Percentiles rank a stretch among this genome's conserved stretches.
phyloP scores from a whole-genome alignment of 2,888 invertebrate genomes.

The Dicycla oo region DNA sequence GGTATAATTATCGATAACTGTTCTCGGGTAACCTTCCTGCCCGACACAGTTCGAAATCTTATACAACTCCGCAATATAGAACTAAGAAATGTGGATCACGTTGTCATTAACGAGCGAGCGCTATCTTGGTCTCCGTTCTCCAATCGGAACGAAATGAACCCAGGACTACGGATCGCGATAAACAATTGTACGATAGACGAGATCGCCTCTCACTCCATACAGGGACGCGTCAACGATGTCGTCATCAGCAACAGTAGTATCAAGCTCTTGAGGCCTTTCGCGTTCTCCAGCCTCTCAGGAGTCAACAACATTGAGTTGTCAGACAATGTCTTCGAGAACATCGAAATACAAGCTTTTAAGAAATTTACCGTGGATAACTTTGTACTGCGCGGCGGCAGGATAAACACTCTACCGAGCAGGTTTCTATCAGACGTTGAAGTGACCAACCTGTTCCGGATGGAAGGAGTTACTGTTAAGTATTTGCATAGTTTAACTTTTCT shows the following conservation, averaged over 20 bases:
- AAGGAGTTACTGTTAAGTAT: constrained; percentile 91
- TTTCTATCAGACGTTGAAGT: constrained; percentile 94
- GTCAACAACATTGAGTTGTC: constrained; percentile 92
- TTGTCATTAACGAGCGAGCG: constrained; percentile 91
- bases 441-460: constrained; percentile 91
- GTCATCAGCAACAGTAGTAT: constrained; percentile 91
- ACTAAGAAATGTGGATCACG: constrained; percentile 91
- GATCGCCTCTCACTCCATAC: constrained; percentile 92
- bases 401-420: constrained; percentile 92
- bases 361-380: constrained; percentile 93
- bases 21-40: constrained; percentile 89
- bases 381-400: constrained; percentile 91
- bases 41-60: constrained; percentile 91
- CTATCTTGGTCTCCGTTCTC: constrained; percentile 90
- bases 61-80: constrained; percentile 91
- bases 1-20: constrained; percentile 93
- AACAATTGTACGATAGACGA: constrained; percentile 88
- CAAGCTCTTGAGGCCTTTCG: constrained; percentile 92
- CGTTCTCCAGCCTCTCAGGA: constrained; percentile 93
- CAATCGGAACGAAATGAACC: constrained; percentile 92
- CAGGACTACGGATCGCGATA: constrained; percentile 89
- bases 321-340: constrained; percentile 90
- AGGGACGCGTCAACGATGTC: constrained; percentile 93
- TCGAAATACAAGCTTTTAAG: constrained; percentile 94
- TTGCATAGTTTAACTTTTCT: constrained; percentile 93